phyloP scores from a whole-genome alignment of 2,888 invertebrate genomes.

The Gryllus longicercus region DNA sequence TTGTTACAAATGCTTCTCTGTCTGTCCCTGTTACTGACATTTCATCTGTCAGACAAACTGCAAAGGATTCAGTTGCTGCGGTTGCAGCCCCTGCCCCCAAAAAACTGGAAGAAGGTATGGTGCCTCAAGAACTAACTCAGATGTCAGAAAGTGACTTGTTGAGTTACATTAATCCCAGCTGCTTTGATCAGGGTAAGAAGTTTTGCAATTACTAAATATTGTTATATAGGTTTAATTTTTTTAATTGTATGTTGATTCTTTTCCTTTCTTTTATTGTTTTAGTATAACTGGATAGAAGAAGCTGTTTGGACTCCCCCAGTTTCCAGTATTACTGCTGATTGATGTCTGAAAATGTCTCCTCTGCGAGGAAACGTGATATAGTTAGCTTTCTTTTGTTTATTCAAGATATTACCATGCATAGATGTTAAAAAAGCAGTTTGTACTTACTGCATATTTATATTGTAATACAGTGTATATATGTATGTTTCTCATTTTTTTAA shows the following conservation, averaged over 20 bases:
- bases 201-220: not conserved
- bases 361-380: too few species aligned
- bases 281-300: not conserved
- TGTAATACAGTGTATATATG: slow-evolving; percentile 10
- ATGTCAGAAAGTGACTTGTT: slow-evolving; percentile 86
- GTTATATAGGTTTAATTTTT: not conserved
- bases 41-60: slow-evolving; percentile 38
- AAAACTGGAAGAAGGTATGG: slow-evolving; percentile 54
- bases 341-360: too few species aligned
- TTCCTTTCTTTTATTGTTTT: not conserved
- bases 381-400: not conserved
- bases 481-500: not conserved
- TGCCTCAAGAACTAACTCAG: slow-evolving; percentile 70
- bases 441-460: slow-evolving; percentile 9
- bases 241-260: not conserved
- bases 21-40: slow-evolving; percentile 45
- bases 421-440: not conserved
- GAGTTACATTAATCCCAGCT: slow-evolving; percentile 84
- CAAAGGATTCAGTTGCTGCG: not conserved
- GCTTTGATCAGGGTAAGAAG: slow-evolving; percentile 63
- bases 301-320: too few species aligned
- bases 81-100: slow-evolving; percentile 39
- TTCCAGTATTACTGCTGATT: too few species aligned
- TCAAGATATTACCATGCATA: too few species aligned
- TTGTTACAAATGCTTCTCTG: slow-evolving; percentile 42